These are phyloP conservation scores for Mythimna ferrago DNA, from an alignment of 2,888 invertebrate genomes.

Conservation along the genomic window DNA sequence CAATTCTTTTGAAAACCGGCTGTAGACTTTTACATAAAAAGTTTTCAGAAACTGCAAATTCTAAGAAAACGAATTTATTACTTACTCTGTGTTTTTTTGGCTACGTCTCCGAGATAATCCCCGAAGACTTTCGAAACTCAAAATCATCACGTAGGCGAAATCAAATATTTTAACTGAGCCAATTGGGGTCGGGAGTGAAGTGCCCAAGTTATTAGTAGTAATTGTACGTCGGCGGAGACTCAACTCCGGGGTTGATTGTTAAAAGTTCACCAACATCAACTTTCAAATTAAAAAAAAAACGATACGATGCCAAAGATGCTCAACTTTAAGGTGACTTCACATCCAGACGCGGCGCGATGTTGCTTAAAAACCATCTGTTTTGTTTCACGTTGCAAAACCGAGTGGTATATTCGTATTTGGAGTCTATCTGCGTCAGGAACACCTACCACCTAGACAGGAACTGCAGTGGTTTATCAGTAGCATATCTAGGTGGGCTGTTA, in stretches of 20 bases:
- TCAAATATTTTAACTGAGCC: constrained; percentile 57
- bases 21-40: neutral
- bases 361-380: neutral
- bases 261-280: constrained; percentile 59
- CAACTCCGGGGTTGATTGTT: constrained; percentile 56
- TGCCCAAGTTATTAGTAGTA: constrained; percentile 63
- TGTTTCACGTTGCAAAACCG: neutral
- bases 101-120: neutral
- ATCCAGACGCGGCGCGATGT: neutral
- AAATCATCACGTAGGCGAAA: constrained; percentile 35
- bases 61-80: neutral
- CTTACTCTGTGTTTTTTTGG: neutral
- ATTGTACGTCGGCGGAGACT: constrained; percentile 44
- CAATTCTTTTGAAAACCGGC: neutral
- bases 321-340: constrained; percentile 23
- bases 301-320: constrained; percentile 40
- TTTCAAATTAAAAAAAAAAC: constrained; percentile 58
- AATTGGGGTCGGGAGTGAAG: constrained; percentile 45
- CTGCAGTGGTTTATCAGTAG: too few relatives aligned
- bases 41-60: neutral
- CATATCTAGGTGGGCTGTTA: too few relatives aligned
- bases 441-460: neutral
- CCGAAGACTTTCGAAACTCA: constrained; percentile 1
- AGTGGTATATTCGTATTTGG: neutral
- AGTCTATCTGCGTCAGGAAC: neutral